These are phyloP conservation scores for Drosophila eohydei DNA, from an alignment of 2,888 invertebrate species.

Conservation along the genomic window DNA sequence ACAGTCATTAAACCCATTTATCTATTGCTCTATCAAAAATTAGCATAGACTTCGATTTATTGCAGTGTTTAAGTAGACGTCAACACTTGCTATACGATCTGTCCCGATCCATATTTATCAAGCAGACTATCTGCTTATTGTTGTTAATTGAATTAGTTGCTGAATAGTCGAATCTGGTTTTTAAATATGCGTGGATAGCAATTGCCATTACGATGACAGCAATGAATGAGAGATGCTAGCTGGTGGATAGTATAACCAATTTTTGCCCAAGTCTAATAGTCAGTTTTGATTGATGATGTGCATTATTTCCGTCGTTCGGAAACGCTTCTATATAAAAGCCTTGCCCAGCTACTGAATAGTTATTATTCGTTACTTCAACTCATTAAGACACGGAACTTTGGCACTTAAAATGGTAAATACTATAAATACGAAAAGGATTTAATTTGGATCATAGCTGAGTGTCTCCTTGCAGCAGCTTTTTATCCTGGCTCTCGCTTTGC, in stretches of 20 bases:
- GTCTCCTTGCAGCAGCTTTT: constrained; percentile 58
- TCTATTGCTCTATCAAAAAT: neutral
- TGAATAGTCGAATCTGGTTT: constrained; percentile 47
- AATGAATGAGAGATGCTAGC: neutral
- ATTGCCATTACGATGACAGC: constrained; percentile 39
- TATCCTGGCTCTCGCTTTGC: constrained; percentile 63
- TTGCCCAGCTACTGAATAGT: constrained; percentile 35
- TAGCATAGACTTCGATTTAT: constrained; percentile 19
- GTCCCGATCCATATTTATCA: constrained; percentile 10
- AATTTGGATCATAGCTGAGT: constrained; percentile 11
- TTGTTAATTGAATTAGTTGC: neutral
- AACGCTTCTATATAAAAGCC: constrained; percentile 63
- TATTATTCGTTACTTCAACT: constrained; percentile 63
- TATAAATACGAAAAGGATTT: neutral
- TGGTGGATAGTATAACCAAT: constrained; percentile 16
- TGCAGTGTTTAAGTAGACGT: neutral
- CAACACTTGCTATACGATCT: constrained; percentile 21
- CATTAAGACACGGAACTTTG: constrained; percentile 50
- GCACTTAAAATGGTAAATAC: constrained; percentile 62
- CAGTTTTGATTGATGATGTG: constrained; percentile 67
- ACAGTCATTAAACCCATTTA: neutral
- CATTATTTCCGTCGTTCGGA: constrained; percentile 73
- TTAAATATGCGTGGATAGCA: constrained; percentile 41
- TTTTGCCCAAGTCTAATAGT: constrained; percentile 6
- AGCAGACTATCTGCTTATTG: too few relatives aligned